Evolutionary conservation across 2,888 invertebrate genomes (phyloP).

Genomic region (Cantharis rustica): DNA sequence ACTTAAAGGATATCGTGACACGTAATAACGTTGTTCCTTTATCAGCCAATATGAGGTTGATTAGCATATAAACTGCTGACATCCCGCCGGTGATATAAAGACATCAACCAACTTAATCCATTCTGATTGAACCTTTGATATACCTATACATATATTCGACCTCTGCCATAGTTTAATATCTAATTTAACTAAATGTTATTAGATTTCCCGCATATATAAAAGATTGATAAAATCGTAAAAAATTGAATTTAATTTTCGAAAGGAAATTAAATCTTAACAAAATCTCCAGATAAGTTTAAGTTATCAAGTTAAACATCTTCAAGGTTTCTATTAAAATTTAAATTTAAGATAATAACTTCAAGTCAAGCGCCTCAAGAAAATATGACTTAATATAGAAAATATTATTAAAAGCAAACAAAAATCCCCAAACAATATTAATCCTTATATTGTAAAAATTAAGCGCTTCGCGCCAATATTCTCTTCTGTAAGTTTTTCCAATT

Average conservation of each 20-base stretch:
- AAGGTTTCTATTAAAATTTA: neutral
- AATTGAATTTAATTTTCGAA: neutral
- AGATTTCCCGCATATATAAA: neutral
- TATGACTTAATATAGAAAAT: neutral
- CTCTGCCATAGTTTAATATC: slow-evolving; percentile 9
- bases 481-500: neutral
- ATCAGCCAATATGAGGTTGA: slow-evolving; percentile 34
- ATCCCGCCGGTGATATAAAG: slow-evolving; percentile 39
- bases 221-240: neutral
- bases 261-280: slow-evolving; percentile 3
- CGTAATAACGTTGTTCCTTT: slow-evolving; percentile 35
- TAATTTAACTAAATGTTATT: slow-evolving; percentile 9
- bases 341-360: neutral
- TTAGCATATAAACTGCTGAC: slow-evolving; percentile 40
- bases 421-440: neutral
- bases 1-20: slow-evolving; percentile 33
- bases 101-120: slow-evolving; percentile 32
- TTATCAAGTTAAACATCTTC: neutral
- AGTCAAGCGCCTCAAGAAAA: neutral
- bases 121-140: slow-evolving; percentile 28
- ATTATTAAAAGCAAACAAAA: neutral
- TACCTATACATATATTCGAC: slow-evolving; percentile 4
- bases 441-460: neutral
- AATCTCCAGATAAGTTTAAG: neutral
- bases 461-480: neutral